Base-by-base conservation (phyloP, 64 coral and sea anemone species). In the Pachyseris speciosa region DNA sequence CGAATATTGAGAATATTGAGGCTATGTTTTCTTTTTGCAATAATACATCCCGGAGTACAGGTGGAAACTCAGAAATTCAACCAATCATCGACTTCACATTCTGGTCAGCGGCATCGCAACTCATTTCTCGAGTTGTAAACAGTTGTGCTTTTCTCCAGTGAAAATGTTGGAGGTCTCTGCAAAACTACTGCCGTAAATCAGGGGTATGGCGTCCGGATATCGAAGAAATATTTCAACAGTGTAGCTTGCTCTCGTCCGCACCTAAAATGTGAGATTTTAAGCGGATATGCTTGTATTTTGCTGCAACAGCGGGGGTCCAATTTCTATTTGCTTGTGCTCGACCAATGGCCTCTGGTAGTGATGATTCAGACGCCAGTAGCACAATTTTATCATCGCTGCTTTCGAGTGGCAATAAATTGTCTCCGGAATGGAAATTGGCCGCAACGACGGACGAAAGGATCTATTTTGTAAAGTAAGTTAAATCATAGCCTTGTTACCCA, bases 391-490 rank as follows among this genome's bases (percentile, higher is more conserved):
- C 51, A n/a, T 26, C 77, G 9, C 53, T 60, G 20, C 53, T 81
- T 60, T 61, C 34, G 7, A 37, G 19, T 33, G 53, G 36, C 31
- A 37, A 60, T 38, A 51, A 81, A 40, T 63, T 81, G 52, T 81
- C 77, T 25, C 52, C 77, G 25, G 48, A 84, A 63, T 92, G 89
- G 89, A 83, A 71, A 59, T 50, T 51, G 45, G 33, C 60, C 24
- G 34, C 75, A 79, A 77, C 37, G 33, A 37, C 33, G 10, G 80
- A 84, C 65, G 50, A 84, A 64, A 83, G 89, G 44, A 48, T 92
- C 55, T 92, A 84, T 71, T 92, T 92, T 42, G 67, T 83, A 83
- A 92, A 92, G 89, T 92, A 64, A 92, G 89, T 88, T 20, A 44
- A 32, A 24, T 80, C 25, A 8, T 41, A 49, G 15, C 2, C 37